A percentile compares a stretch with the other conserved stretches of the same genome.
phyloP scores from a whole-genome alignment of 2,113 vertebrate genomes.

The Copsychus sechellarum region DNA sequence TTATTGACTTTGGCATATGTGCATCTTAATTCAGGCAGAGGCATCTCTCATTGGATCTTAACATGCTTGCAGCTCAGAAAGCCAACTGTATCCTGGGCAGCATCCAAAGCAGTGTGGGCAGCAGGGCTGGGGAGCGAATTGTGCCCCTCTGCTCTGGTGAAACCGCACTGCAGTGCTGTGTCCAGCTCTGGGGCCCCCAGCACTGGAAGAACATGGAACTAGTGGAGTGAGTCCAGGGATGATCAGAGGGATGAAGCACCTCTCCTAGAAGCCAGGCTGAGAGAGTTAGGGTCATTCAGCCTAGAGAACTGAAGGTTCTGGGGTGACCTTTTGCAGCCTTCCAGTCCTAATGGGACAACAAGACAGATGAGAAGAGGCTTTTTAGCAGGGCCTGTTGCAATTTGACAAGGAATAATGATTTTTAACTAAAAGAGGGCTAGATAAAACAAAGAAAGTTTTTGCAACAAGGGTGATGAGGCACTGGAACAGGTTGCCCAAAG shows the following conservation, averaged over 20 bases:
- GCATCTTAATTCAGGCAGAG: neutral
- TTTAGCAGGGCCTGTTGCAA: neutral
- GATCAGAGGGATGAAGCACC: neutral
- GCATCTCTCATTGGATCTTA: neutral
- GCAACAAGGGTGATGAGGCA: neutral
- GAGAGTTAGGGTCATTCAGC: neutral
- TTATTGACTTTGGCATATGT: neutral
- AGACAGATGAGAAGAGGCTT: neutral
- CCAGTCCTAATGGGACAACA: neutral
- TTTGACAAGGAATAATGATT: neutral
- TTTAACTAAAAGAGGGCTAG: neutral
- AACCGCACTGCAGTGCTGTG: too few species aligned
- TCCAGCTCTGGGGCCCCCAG: neutral
- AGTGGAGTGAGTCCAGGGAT: accelerated
- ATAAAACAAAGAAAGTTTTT: neutral
- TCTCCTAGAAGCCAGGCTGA: neutral
- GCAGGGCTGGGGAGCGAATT: neutral
- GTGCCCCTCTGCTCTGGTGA: neutral
- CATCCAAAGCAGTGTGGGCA: neutral
- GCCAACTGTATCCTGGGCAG: neutral
- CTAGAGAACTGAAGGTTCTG: neutral
- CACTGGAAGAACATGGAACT: neutral
- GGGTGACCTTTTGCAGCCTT: neutral
- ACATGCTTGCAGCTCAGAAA: neutral
- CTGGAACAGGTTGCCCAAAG: neutral